Conservation (phyloP, 2,113 vertebrate genomes). For the Dipodomys ordii region DNA sequence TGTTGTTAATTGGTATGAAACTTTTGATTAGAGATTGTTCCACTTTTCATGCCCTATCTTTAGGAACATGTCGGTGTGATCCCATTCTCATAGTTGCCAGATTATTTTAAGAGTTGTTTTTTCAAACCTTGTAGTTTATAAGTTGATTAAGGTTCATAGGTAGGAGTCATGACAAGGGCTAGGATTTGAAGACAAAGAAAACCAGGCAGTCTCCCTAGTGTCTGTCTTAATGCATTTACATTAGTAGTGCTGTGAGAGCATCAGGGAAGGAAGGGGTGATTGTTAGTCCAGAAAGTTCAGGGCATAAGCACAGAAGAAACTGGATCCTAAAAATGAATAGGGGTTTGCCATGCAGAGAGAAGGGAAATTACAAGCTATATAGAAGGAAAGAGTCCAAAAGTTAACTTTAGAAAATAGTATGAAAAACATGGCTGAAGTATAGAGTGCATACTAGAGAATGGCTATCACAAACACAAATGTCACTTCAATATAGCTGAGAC, state of each 20-base stretch:
- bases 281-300: slow-evolving; percentile 44
- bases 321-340: slow-evolving; percentile 7
- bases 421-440: background rate
- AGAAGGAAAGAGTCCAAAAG: slow-evolving; percentile 42
- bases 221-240: slow-evolving; percentile 31
- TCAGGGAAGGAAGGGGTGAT: background rate
- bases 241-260: background rate
- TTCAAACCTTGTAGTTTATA: slow-evolving; percentile 39
- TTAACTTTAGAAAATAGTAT: too few relatives aligned
- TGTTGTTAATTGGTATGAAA: slow-evolving; percentile 47
- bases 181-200: background rate
- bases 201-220: background rate
- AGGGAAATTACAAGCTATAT: background rate
- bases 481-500: slow-evolving; percentile 22
- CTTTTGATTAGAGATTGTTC: slow-evolving; percentile 13
- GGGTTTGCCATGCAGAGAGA: background rate
- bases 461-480: slow-evolving; percentile 16
- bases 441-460: slow-evolving; percentile 1
- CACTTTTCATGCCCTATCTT: slow-evolving; percentile 34
- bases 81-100: slow-evolving; percentile 3
- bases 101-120: slow-evolving; percentile 53
- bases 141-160: background rate
- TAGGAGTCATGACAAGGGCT: background rate
- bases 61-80: background rate
- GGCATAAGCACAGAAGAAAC: slow-evolving; percentile 45